Evolutionary conservation across 2,797 vertebrate species (phyloP), one percentile per base, ranked within the genome.

Genomic region (Anniella stebbinsi): DNA sequence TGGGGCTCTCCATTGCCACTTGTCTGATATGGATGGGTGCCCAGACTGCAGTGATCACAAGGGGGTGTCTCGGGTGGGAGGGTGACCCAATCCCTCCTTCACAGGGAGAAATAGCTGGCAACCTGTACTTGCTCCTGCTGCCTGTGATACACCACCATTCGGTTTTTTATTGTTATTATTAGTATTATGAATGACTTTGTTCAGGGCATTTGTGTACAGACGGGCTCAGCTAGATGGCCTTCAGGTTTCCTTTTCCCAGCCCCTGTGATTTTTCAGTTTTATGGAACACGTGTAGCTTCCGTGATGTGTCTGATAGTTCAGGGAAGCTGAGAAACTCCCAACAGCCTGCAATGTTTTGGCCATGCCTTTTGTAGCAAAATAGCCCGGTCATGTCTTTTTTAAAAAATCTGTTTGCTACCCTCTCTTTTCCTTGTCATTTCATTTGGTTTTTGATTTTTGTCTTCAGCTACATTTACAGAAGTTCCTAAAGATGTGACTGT

Each of bases 401-500:
- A 36, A 17, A 25, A 75, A 89, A 90, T 66, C 83, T 94, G 69
- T 92, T 96, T 94, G 91, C 82, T 72, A n/a, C 88, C 84, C 48
- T 86, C 69, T 92, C 4, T 88, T 84, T 72, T 83, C 92, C 66
- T 93, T 94, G 51, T 93, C 86, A 89, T 91, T 95, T 86, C 94
- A 1, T 63, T 23, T 63, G 15, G 13, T 13, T 63, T 57, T 57
- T 13, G 13, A 13, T 12, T 63, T 94, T 93, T 76, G 88, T 92
- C 92, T 69, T 89, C 96, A 99, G 99, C 98, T 93, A 97, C 97
- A 88, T 99, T 99, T 95, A 99, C 98, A 60, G 98, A 99, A 98
- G 98, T 99, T 96, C 99, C 99, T 94, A 98, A 98, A 97, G 98
- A 99, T 98, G 98, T 98, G 97, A 98, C 97, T 88, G 98, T 98